These are phyloP conservation scores for Rhynchophorus ferrugineus DNA, from an alignment of 1,140 invertebrate species.

Conservation along the genomic window DNA sequence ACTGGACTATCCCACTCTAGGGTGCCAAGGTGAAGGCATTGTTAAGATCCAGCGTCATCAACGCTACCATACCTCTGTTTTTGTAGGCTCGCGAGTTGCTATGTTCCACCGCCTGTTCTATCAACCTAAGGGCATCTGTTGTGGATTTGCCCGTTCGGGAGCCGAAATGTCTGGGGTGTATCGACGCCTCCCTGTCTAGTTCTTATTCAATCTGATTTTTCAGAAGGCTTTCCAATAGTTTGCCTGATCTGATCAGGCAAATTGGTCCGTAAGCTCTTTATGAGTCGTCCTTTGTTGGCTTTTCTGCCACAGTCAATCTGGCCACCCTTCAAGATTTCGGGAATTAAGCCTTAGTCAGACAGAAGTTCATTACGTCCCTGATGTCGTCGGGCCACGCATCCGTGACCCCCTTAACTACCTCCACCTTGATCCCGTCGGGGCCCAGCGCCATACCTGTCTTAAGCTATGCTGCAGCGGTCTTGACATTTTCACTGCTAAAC, in stretches of 20 bases:
- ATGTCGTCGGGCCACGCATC: not conserved
- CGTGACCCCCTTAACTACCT: conserved; percentile 17
- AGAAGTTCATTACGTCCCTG: not conserved
- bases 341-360: conserved; percentile 11
- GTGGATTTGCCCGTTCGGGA: conserved; percentile 25
- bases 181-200: conserved; percentile 17
- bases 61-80: conserved; percentile 12
- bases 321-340: conserved; percentile 20
- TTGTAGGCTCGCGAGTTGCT: no score
- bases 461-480: conserved; percentile 3
- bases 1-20: conserved; percentile 13
- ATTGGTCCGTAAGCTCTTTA: conserved; percentile 23
- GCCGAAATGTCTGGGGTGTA: conserved; percentile 21
- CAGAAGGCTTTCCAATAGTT: conserved; percentile 24
- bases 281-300: conserved; percentile 8
- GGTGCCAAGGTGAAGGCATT: conserved; percentile 27
- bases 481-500: conserved; percentile 21
- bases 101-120: conserved; percentile 26
- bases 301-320: conserved; percentile 15
- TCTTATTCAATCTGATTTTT: conserved; percentile 3
- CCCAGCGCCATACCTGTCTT: conserved; percentile 27
- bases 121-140: conserved; percentile 12
- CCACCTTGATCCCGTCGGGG: conserved; percentile 22
- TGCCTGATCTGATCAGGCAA: conserved; percentile 20
- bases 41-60: conserved; percentile 24